phyloP scores from a whole-genome alignment of 2,113 vertebrate species.

The Tupaia tana region DNA sequence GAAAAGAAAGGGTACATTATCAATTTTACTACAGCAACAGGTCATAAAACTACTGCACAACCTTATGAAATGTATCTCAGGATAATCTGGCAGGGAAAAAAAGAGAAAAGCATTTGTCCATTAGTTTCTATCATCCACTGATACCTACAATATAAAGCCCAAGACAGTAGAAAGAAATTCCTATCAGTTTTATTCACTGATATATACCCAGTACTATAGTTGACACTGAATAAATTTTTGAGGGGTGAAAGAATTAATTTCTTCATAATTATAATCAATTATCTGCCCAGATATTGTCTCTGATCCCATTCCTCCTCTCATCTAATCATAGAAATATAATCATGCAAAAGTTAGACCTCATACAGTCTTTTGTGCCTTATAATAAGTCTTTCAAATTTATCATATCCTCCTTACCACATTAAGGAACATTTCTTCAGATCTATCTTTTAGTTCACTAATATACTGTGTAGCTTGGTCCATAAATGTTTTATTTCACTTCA shows the following conservation, averaged over 20 bases:
- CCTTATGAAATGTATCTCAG: not conserved
- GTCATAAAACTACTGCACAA: not conserved
- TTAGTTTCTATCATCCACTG: not conserved
- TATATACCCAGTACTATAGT: not conserved
- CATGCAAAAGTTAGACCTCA: not conserved
- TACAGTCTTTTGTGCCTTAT: not conserved
- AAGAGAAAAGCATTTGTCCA: not conserved
- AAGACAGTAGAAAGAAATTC: not conserved
- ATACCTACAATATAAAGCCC: not conserved
- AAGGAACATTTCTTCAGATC: constrained; percentile 1
- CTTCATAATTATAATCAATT: not conserved
- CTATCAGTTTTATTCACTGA: not conserved
- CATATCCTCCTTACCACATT: not conserved
- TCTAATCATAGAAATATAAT: not conserved
- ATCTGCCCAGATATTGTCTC: not conserved
- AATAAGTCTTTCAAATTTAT: constrained; percentile 4
- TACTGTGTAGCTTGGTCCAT: not conserved
- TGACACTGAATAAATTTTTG: constrained; percentile 21
- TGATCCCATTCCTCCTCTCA: not conserved
- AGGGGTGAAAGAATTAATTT: not conserved
- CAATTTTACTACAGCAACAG: not conserved
- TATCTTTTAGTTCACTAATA: not conserved
- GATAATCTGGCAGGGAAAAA: not conserved
- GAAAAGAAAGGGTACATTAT: not conserved
- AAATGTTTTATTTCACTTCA: not conserved